Evolutionary conservation across 1,140 invertebrate genomes (phyloP), one percentile per base, ranked within the genome.

Genomic region (Nylanderia fulva): DNA sequence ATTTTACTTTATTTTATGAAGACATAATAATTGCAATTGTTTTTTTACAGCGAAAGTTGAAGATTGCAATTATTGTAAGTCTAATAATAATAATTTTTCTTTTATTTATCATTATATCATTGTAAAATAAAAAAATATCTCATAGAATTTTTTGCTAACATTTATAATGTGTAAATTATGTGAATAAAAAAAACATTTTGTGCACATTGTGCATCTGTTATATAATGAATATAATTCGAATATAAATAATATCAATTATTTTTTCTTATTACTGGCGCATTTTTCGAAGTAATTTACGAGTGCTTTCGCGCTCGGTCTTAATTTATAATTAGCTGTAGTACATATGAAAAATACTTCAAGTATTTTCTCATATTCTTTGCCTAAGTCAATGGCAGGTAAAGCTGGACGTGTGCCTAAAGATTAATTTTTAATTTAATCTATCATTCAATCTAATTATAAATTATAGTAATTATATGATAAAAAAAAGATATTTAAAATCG

Each of bases 321-420:
- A 94, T 60, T 94, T 93, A 29, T 96, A 95, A 84, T 95, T 93
- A 42, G 94, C 92, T 90, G 97, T 96, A 1, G 97, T 98, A 91
- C 97, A 97, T 76, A 95, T 95, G 91, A 95, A 96, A 93, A 97
- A 98, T 76, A 98, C 85, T 83, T 97, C 95, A 7, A 98, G 94
- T 1, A 98, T 94, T 27, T 94, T 93, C 48, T 95, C 95, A 92
- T 98, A 98, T 54, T 95, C 94, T 42, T 94, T 89, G 64, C 95
- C 95, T 3, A 96, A 94, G 45, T 96, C 95, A 86, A 96, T 95
- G n/a, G 95, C 95, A 0, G 97, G 97, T 48, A 98, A 90, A 2
- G 95, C 92, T 63, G 97, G 97, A 0, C 97, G 94, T 4, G 96
- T 97, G 33, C 96, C 96, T 96, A 86, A 93, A 58, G 86, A 85